Base-by-base conservation (phyloP, 1,140 invertebrate genomes). In the Diorhabda carinulata region DNA sequence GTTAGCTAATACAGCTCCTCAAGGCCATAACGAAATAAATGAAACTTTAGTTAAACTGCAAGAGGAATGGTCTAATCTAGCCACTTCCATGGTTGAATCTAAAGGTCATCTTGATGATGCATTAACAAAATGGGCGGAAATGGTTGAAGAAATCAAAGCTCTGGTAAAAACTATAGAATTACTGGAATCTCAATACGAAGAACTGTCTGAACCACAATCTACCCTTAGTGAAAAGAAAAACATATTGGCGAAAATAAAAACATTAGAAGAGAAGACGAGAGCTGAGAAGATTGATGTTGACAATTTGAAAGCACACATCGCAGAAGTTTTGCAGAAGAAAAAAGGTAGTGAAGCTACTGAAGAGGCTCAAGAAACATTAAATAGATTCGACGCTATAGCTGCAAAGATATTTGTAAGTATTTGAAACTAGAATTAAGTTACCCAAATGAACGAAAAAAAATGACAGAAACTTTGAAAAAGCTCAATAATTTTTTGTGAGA, bases 261-360 rank as follows among this genome's bases (percentile, higher is more conserved):
- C 87, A 69, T 84, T 95, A 0, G 93, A 95, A 81, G 93, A 97
- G 79, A 96, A 94, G 82, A 89, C 95, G 3, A 85, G 92, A 4
- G 93, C 93, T 79, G 95, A 98, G 78, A 94, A 95, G 75, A 91
- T 95, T 72, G 95, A 97, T 78, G 94, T 98, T 3, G 95, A 97
- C 73, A 90, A 88, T 66, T 80, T 98, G 41, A 96, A 94, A 82
- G 83, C 87, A 8, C 94, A 96, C 80, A 91, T 94, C 3, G 85
- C 87, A n/a, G 94, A 95, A 83, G 92, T 98, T 88, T 84, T 95
- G 45, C 88, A 90, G 43, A 91, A 89, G 80, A 90, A 93, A 40
- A 90, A 95, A 78, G 91, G 94, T 84, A 90, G 89, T 73, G 86
- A 93, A 80, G 89, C 90, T 2, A 91, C 92, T 0, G 87, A 88